Conservation (phyloP, 2,888 invertebrate genomes). For the Apeira syringaria region DNA sequence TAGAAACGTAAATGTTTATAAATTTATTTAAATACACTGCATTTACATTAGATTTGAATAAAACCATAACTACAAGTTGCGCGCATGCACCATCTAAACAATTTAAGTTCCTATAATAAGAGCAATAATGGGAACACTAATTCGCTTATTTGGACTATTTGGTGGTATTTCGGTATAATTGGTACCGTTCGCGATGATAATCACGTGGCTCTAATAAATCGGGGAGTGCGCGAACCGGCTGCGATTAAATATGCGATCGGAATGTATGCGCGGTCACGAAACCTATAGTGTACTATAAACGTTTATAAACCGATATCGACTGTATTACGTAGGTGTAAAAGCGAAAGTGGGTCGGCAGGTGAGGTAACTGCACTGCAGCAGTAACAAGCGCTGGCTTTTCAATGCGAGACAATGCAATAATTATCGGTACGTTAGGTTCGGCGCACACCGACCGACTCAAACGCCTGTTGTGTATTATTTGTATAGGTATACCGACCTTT, state of each 20-base stretch:
- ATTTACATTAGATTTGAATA: constrained; percentile 4
- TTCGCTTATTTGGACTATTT: not conserved
- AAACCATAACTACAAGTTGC: constrained; percentile 8
- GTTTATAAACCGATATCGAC: constrained; percentile 3
- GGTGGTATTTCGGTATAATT: constrained; percentile 21
- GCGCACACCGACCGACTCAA: constrained; percentile 10
- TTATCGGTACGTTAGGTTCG: constrained; percentile 32
- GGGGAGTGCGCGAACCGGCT: constrained; percentile 45
- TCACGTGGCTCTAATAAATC: constrained; percentile 58
- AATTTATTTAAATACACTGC: not conserved
- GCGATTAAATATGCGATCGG: constrained; percentile 42
- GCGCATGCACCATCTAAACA: constrained; percentile 12
- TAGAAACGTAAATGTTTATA: not conserved
- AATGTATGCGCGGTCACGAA: constrained; percentile 63
- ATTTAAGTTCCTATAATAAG: constrained; percentile 4
- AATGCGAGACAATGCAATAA: constrained; percentile 44
- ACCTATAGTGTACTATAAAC: constrained; percentile 51
- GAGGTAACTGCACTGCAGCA: constrained; percentile 27
- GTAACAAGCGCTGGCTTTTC: constrained; percentile 36
- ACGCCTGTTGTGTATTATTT: no score
- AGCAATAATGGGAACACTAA: constrained; percentile 4
- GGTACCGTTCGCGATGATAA: constrained; percentile 33
- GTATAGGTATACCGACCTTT: no score
- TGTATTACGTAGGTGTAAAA: constrained; percentile 13
- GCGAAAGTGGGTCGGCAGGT: constrained; percentile 2